These are phyloP conservation scores for Pemphigus obesinymphae DNA, from an alignment of 1,140 invertebrate genomes.

Conservation along the genomic window DNA sequence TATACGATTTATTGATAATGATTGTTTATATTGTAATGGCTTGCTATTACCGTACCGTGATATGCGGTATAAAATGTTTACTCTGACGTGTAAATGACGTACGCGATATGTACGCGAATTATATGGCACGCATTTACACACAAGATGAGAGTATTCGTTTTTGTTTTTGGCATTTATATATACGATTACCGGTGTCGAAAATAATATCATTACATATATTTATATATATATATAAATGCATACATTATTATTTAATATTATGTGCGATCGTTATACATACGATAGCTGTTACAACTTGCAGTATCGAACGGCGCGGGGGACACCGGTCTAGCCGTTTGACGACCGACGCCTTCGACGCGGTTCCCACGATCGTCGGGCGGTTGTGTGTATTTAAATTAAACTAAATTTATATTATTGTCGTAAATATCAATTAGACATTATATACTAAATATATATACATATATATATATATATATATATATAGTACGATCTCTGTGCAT, in stretches of 20 bases:
- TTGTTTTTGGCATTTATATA: not conserved
- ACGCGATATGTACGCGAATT: slow-evolving; percentile 26
- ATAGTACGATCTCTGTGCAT: not conserved
- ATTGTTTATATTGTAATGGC: too few species aligned
- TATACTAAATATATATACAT: too few species aligned
- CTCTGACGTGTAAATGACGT: slow-evolving; percentile 40
- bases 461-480: too few species aligned
- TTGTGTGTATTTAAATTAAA: slow-evolving; percentile 9
- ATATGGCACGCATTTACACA: slow-evolving; percentile 34
- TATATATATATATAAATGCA: too few species aligned
- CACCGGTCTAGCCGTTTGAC: not conserved
- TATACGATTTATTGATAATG: too few species aligned
- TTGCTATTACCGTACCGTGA: too few species aligned
- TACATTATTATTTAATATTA: too few species aligned
- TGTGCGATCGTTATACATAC: too few species aligned
- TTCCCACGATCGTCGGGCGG: slow-evolving; percentile 3
- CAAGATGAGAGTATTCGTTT: not conserved
- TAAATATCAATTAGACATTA: slow-evolving; percentile 22
- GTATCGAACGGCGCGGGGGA: not conserved
- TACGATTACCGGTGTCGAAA: not conserved
- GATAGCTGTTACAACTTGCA: too few species aligned
- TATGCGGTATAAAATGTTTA: too few species aligned
- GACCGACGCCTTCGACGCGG: too few species aligned
- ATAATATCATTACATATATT: not conserved
- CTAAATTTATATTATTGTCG: slow-evolving; percentile 9